Base-by-base conservation (phyloP, 2,113 vertebrate genomes). In the Oceanodroma tethys region DNA sequence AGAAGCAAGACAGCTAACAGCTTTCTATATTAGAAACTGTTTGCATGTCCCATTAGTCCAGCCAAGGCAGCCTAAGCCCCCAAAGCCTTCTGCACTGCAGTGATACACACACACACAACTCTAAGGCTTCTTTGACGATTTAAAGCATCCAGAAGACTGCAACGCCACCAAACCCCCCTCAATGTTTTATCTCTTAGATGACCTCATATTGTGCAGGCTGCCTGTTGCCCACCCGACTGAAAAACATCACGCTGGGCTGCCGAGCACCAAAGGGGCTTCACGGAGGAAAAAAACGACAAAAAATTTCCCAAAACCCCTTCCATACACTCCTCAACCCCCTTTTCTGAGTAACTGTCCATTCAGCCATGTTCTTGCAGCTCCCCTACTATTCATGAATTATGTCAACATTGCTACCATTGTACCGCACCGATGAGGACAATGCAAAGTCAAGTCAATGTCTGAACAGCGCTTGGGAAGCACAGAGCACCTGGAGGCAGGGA, bases 361-460 rank as follows among this genome's bases (percentile, higher is more conserved):
- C 74, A 86, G 36, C 79, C 62, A 20, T 13, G 59, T 50, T 65
- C 58, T 25, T 56, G n/a, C 83, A 66, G 71, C 34, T 82, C 71
- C 40, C 42, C 38, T 16, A 15, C 47, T 45, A 48, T n/a, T 56
- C 58, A 6, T 0, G 8, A 14, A 56, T 55, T 90, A 60, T 22
- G 53, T 88, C 92, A 93, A 94, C 73, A 95, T 0, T 27, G 48
- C 60, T 5, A 4, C 68, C 4, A 26, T 10, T 59, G 65, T 7
- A 60, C 38, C 3, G 4, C 30, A 13, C 17, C 1, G 18, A 25
- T 6, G 36, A 91, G 86, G 85, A 93, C 78, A 87, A 88, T 20
- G 30, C 42, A 75, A 81, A 94, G 90, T 66, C 74, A 93, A 91
- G 67, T 10, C 67, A 58, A 27, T 67, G 76, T 93, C n/a, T 90